These are phyloP conservation scores for Alcis repandata DNA, from an alignment of 2,888 invertebrate species.

Conservation along the genomic window DNA sequence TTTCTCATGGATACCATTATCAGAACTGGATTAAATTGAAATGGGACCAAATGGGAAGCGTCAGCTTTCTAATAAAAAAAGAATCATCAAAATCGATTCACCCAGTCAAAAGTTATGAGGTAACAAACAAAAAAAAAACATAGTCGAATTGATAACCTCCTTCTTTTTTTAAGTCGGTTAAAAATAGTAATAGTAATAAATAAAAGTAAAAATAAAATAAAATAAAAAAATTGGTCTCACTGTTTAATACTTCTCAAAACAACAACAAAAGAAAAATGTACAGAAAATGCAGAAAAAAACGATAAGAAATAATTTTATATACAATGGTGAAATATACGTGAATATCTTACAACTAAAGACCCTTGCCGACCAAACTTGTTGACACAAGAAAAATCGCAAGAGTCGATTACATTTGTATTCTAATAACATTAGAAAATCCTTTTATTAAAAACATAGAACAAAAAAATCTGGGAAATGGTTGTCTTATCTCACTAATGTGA, in stretches of 20 bases:
- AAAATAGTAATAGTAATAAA: background rate
- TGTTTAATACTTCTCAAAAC: constrained; percentile 69
- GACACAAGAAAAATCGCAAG: constrained; percentile 9
- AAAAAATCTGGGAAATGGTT: background rate
- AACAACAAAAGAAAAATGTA: constrained; percentile 63
- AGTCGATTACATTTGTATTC: constrained; percentile 11
- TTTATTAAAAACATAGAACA: background rate
- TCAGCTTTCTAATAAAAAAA: too few species aligned
- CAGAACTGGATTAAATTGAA: too few species aligned
- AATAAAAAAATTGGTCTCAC: constrained; percentile 59
- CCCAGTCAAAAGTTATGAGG: too few species aligned
- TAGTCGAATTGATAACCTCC: too few species aligned
- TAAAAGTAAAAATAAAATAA: constrained; percentile 50
- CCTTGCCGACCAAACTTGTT: constrained; percentile 18
- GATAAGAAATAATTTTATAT: constrained; percentile 59
- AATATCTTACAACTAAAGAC: constrained; percentile 35
- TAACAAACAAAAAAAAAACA: too few species aligned
- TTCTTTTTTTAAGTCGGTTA: too few species aligned
- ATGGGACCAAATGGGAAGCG: too few species aligned
- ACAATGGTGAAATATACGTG: constrained; percentile 52
- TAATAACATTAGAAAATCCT: constrained; percentile 18
- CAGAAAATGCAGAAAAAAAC: constrained; percentile 51
- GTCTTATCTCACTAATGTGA: too few species aligned
- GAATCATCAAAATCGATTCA: too few species aligned
- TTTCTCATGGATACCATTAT: too few species aligned